These are phyloP conservation scores for Orthosia gracilis DNA, from an alignment of 2,888 invertebrate genomes.

Conservation along the genomic window DNA sequence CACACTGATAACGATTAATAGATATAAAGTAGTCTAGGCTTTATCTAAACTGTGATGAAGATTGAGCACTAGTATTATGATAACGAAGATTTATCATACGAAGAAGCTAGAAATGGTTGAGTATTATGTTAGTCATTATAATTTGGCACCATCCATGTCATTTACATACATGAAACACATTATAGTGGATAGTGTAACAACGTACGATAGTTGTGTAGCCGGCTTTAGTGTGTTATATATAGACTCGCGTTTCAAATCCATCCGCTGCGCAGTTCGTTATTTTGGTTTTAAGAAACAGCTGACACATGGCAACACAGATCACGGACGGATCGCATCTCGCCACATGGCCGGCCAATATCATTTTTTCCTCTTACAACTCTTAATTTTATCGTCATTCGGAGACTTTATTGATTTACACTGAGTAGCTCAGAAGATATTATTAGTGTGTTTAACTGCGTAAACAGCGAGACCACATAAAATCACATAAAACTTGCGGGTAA, in stretches of 20 bases:
- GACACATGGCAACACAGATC: slow-evolving; percentile 79
- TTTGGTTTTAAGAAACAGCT: slow-evolving; percentile 79
- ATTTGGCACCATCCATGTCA: slow-evolving; percentile 50
- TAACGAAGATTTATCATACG: not conserved
- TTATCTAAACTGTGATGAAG: slow-evolving; percentile 38
- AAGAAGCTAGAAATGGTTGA: slow-evolving; percentile 2
- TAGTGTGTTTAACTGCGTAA: slow-evolving; percentile 30
- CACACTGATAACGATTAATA: slow-evolving; percentile 27
- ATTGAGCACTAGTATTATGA: slow-evolving; percentile 8
- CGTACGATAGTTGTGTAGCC: slow-evolving; percentile 48
- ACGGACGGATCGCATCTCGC: slow-evolving; percentile 69
- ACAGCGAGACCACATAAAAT: slow-evolving; percentile 29
- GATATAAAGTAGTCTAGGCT: slow-evolving; percentile 21
- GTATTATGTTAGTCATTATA: slow-evolving; percentile 26
- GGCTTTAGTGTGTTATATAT: slow-evolving; percentile 64
- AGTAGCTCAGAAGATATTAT: slow-evolving; percentile 27
- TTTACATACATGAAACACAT: slow-evolving; percentile 48
- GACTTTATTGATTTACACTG: slow-evolving; percentile 54
- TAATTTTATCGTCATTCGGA: slow-evolving; percentile 55
- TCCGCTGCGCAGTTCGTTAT: slow-evolving; percentile 83
- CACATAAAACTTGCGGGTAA: slow-evolving; percentile 38
- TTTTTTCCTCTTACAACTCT: slow-evolving; percentile 62
- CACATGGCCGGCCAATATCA: slow-evolving; percentile 70
- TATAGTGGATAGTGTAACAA: slow-evolving; percentile 44
- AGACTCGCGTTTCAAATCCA: slow-evolving; percentile 64